A percentile compares a stretch with the other conserved stretches of the same genome.
phyloP scores from a whole-genome alignment of 2,888 invertebrate species.

The Campoletis raptor region DNA sequence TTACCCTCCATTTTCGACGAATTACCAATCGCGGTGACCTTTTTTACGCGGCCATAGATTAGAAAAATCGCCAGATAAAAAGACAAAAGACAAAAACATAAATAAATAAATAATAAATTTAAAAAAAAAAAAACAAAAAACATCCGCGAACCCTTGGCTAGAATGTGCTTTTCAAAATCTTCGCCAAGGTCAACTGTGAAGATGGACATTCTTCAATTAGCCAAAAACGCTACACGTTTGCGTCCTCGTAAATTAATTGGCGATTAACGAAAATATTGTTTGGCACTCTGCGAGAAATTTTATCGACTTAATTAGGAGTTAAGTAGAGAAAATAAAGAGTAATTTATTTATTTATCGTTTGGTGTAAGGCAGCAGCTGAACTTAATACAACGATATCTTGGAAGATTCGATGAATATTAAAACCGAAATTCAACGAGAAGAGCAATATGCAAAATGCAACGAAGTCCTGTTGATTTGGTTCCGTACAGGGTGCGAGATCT shows the following conservation, averaged over 20 bases:
- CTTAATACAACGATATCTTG: neutral
- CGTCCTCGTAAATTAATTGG: neutral
- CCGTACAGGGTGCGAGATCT: slow-evolving; percentile 84
- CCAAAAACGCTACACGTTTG: neutral
- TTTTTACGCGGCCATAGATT: neutral
- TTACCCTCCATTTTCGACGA: slow-evolving; percentile 1
- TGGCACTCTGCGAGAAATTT: neutral
- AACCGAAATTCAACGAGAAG: slow-evolving; percentile 55
- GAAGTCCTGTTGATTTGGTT: slow-evolving; percentile 84
- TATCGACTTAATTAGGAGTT: slow-evolving; percentile 6
- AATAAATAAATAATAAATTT: no score
- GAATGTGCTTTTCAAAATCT: neutral
- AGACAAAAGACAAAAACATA: neutral
- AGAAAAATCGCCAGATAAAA: neutral
- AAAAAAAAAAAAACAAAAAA: neutral
- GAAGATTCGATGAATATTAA: slow-evolving; percentile 34
- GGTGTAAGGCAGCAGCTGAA: neutral
- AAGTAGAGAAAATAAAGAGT: neutral
- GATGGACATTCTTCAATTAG: neutral
- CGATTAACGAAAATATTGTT: neutral
- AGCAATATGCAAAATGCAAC: slow-evolving; percentile 66
- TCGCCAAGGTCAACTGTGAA: neutral
- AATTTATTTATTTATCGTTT: slow-evolving; percentile 21
- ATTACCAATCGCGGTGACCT: slow-evolving; percentile 15
- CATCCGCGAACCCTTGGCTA: neutral